These are phyloP conservation scores for Australoheros facetus DNA, from an alignment of 2,797 vertebrate genomes.

Conservation along the genomic window DNA sequence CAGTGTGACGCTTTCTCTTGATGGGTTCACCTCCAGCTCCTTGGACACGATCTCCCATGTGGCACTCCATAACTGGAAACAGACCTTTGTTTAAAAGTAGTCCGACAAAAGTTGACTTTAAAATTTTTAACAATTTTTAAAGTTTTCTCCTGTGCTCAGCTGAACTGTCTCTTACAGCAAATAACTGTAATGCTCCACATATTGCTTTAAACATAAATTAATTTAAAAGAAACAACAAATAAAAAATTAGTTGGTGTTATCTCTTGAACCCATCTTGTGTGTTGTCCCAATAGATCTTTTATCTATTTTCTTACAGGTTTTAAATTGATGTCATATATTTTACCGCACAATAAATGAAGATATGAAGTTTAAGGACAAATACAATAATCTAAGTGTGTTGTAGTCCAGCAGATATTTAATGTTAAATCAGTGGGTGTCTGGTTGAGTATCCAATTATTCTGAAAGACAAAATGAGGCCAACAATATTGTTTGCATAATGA, in stretches of 20 bases:
- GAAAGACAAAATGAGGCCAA: background rate
- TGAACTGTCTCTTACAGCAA: background rate
- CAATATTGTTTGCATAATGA: background rate
- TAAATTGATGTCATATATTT: background rate
- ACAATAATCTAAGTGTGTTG: background rate
- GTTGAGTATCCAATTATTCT: background rate
- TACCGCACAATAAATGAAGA: background rate
- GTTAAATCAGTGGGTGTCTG: no score
- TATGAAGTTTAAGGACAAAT: background rate
- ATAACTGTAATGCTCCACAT: background rate
- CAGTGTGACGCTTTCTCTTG: no score
- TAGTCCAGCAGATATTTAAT: background rate
- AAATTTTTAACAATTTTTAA: background rate
- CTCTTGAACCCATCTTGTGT: background rate
- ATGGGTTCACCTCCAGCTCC: no score
- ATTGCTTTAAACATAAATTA: background rate
- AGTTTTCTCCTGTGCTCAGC: background rate
- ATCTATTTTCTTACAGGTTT: background rate
- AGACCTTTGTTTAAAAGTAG: no score
- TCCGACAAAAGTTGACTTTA: no score
- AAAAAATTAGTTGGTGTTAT: background rate
- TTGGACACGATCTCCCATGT: no score
- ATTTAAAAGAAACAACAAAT: background rate
- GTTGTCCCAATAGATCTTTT: background rate
- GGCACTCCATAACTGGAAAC: no score